Conservation (phyloP, 1,140 invertebrate species). For the Drosophila rufa region DNA sequence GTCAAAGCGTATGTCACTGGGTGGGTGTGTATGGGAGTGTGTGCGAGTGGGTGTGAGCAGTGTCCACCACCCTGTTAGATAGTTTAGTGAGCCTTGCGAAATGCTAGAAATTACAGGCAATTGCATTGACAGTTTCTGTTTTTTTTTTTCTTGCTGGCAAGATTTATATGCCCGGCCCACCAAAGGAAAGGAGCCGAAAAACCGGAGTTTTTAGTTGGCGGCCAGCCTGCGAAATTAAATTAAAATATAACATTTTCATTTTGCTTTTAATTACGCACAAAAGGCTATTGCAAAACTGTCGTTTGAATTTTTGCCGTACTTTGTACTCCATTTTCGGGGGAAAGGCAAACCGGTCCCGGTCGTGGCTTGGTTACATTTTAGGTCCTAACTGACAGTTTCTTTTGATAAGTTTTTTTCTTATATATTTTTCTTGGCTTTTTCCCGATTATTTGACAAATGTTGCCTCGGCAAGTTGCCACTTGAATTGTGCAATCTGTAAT, state of each 20-base stretch:
- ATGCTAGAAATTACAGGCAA: constrained; percentile 64
- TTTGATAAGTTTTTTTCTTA: constrained; percentile 19
- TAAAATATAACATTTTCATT: constrained; percentile 51
- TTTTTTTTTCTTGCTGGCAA: constrained; percentile 17
- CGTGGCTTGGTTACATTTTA: constrained; percentile 65
- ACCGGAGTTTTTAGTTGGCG: constrained; percentile 5
- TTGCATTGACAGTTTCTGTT: constrained; percentile 58
- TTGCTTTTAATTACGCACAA: constrained; percentile 79
- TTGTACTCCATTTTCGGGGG: constrained; percentile 54
- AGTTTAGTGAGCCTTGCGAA: constrained; percentile 63
- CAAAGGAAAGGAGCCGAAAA: constrained; percentile 36
- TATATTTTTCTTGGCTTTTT: constrained; percentile 7
- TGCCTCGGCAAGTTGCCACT: constrained; percentile 25
- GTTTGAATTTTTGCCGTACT: constrained; percentile 28
- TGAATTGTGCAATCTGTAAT: constrained; percentile 47
- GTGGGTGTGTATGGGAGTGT: constrained; percentile 23
- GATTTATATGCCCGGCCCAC: constrained; percentile 72
- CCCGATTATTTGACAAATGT: constrained; percentile 44
- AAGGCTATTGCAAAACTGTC: constrained; percentile 69
- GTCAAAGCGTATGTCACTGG: constrained; percentile 49
- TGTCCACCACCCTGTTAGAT: constrained; percentile 35
- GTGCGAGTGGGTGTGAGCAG: constrained; percentile 31
- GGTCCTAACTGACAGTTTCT: constrained; percentile 55
- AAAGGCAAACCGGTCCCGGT: constrained; percentile 79
- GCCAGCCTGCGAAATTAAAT: constrained; percentile 50